phyloP scores from a whole-genome alignment of 2,113 vertebrate genomes.

The Cacatua alba region DNA sequence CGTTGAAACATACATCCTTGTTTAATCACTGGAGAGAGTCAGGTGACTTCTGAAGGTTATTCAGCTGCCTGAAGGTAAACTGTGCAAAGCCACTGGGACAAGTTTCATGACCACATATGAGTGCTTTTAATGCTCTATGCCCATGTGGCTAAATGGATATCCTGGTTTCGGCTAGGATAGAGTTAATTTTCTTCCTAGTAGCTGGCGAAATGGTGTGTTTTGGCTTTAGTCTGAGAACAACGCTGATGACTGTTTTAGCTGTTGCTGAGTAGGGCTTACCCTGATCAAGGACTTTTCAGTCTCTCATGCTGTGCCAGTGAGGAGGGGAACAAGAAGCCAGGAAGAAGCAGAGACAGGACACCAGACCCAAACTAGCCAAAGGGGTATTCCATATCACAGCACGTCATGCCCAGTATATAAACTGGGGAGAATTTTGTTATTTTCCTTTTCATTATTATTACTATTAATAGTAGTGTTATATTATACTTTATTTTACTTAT shows the following conservation, averaged over 20 bases:
- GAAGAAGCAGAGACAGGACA: background rate
- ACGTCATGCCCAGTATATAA: background rate
- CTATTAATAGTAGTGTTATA: background rate
- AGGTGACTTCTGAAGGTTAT: background rate
- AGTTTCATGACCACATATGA: background rate
- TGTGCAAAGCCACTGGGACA: background rate
- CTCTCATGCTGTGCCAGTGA: background rate
- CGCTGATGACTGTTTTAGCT: background rate
- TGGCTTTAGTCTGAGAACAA: background rate
- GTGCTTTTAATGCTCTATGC: background rate
- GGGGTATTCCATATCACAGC: background rate
- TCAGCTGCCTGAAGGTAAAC: slow-evolving; percentile 11
- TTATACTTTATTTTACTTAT: background rate
- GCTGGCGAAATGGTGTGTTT: background rate
- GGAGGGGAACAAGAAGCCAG: background rate
- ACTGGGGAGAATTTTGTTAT: background rate
- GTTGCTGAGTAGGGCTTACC: background rate
- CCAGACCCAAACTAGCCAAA: background rate
- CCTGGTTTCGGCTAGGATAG: background rate
- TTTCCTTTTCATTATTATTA: background rate
- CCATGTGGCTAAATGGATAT: background rate
- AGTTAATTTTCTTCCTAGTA: background rate
- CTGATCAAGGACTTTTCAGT: background rate
- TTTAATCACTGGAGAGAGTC: background rate
- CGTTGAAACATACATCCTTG: background rate